Evolutionary conservation across 2,888 invertebrate species (phyloP), one percentile per base, ranked within the genome.

Genomic region (Spodoptera picta): DNA sequence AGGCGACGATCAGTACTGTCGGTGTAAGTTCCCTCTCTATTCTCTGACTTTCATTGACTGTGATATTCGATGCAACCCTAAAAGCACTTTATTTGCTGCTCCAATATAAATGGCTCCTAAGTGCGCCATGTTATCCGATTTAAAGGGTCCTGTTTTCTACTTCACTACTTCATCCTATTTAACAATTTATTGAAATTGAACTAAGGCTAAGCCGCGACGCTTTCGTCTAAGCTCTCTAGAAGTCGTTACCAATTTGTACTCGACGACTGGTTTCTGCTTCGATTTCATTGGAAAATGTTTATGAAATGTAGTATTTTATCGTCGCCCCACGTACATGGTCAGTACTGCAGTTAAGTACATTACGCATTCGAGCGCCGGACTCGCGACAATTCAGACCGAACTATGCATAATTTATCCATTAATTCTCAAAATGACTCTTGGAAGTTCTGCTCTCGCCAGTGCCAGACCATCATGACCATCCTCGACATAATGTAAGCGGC

Each of bases 331-430:
- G 78, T 83, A 84, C 83, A 87, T 86, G 88, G 86, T 83, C 87
- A 85, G 83, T 75, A 74, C 79, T 82, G 81, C 82, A 86, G 85
- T 83, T 82, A 78, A 86, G 84, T 90, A 87, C 91, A 92, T 93
- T 91, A 89, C 87, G 88, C 85, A 92, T 88, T 90, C 90, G 82
- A 85, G 79, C 85, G 85, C 87, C 88, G 86, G 82, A 86, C 81
- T 85, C 82, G 83, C 90, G 89, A 90, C 93, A 89, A 91, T 92
- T 92, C 88, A 90, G 90, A 92, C 86, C 89, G 87, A 86, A 86
- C 90, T 91, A 90, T 93, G 92, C 90, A 93, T 93, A 93, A 94
- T 92, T 92, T 88, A 89, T 71, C 90, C 90, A 93, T 93, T 93
- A 93, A 93, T 93, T 91, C 87, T 89, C 87, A 82, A 91, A 93